Evolutionary conservation across 2,888 invertebrate species (phyloP).

Genomic region (Fragum whitleyi): DNA sequence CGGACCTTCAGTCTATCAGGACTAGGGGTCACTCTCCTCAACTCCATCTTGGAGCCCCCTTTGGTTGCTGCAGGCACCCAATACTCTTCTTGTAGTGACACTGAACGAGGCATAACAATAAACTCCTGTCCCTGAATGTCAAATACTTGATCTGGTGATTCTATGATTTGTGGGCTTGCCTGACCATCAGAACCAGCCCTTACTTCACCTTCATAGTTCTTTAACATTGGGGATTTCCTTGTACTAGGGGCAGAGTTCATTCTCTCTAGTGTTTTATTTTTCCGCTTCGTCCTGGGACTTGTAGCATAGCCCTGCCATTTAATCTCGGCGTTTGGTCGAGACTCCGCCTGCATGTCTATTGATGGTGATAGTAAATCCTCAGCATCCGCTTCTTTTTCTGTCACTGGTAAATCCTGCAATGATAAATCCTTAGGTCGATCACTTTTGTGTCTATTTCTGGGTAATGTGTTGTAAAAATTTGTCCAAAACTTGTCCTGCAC

Average conservation of each 20-base stretch:
- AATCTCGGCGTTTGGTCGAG: conserved; percentile 27
- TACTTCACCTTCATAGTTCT: conserved; percentile 37
- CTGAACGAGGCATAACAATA: conserved; percentile 62
- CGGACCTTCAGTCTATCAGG: conserved; percentile 56
- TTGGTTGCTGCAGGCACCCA: conserved; percentile 60
- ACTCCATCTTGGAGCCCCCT: conserved; percentile 52
- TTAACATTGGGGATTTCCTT: conserved; percentile 50
- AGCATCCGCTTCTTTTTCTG: conserved; percentile 47
- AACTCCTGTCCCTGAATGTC: conserved; percentile 48
- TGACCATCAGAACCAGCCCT: conserved; percentile 57
- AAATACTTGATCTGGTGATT: conserved; percentile 45
- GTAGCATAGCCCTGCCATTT: conserved; percentile 64
- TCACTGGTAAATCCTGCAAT: conserved; percentile 63
- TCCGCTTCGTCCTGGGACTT: conserved; percentile 62
- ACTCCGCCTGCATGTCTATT: conserved; percentile 27
- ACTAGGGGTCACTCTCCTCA: conserved; percentile 59
- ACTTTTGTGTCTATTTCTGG: conserved; percentile 58
- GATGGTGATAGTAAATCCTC: conserved; percentile 38
- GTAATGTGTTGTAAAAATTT: conserved; percentile 65
- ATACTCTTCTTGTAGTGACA: conserved; percentile 63
- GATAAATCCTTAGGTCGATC: conserved; percentile 64
- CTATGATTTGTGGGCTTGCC: conserved; percentile 55
- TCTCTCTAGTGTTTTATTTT: conserved; percentile 58
- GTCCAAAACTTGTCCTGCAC: conserved; percentile 67
- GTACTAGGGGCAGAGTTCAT: conserved; percentile 65